Conservation (phyloP, 2,888 invertebrate genomes). For the Cataglyphis rosenhaueri region DNA sequence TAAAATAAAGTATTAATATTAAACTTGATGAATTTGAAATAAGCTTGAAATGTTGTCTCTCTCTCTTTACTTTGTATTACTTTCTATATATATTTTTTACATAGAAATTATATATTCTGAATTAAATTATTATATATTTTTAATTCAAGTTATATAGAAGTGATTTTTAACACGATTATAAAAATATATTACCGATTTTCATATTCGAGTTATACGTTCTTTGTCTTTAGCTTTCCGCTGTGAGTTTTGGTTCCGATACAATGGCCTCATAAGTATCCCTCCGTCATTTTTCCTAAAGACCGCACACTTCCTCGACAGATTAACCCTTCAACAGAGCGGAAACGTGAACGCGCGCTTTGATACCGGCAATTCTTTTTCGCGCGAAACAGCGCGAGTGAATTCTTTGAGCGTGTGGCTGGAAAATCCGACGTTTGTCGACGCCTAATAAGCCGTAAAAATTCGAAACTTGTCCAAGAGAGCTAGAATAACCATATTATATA, state of each 20-base stretch:
- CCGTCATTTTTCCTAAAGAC: not conserved
- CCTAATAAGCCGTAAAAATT: conserved; percentile 44
- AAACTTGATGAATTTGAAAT: not conserved
- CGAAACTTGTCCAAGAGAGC: not conserved
- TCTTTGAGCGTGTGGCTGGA: conserved; percentile 45
- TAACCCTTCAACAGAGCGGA: conserved; percentile 36
- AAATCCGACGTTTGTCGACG: conserved; percentile 22
- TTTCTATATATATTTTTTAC: not conserved
- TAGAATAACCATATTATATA: conserved; percentile 13
- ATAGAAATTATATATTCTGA: not conserved
- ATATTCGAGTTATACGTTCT: not conserved
- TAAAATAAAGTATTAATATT: not conserved
- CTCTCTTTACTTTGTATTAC: not conserved
- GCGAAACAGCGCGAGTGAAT: conserved; percentile 34
- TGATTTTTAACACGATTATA: not conserved
- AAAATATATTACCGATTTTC: not conserved
- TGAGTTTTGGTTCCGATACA: conserved; percentile 38
- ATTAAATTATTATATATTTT: not conserved
- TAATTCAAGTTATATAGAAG: not conserved
- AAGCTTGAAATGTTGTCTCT: not conserved
- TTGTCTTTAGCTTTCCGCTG: not conserved
- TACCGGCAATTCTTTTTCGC: conserved; percentile 21
- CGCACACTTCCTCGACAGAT: conserved; percentile 6
- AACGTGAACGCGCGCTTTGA: conserved; percentile 35
- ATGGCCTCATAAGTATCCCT: conserved; percentile 3